A percentile compares a stretch with the other conserved stretches of the same genome.
phyloP scores from a whole-genome alignment of 1,140 invertebrate species.

The Pachyrhynchus sulphureomaculatus region DNA sequence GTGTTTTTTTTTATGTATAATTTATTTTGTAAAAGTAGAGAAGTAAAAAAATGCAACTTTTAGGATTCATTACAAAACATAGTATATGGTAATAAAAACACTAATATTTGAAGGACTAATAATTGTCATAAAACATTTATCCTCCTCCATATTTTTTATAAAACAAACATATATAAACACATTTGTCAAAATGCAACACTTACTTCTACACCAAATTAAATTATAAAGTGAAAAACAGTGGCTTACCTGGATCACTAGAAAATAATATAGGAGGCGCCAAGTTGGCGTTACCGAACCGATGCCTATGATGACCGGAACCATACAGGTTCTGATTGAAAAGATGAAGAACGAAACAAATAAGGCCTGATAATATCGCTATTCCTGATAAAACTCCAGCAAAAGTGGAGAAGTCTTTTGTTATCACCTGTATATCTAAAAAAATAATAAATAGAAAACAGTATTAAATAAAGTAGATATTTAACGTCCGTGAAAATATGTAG shows the following conservation, averaged over 20 bases:
- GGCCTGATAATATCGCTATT: slow-evolving; percentile 76
- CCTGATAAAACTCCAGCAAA: slow-evolving; percentile 78
- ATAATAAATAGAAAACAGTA: no score
- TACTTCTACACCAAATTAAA: background rate
- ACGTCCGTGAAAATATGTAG: no score
- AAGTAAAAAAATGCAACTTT: no score
- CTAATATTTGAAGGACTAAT: no score
- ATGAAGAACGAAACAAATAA: slow-evolving; percentile 84
- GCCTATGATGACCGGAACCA: slow-evolving; percentile 60
- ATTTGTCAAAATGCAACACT: background rate
- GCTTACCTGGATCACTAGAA: slow-evolving; percentile 75
- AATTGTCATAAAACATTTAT: background rate
- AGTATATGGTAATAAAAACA: no score
- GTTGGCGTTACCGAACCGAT: slow-evolving; percentile 74
- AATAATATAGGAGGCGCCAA: slow-evolving; percentile 79
- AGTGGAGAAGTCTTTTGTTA: slow-evolving; percentile 79
- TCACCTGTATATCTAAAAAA: slow-evolving; percentile 71
- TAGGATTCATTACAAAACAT: no score
- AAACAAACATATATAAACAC: background rate
- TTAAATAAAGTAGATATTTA: no score
- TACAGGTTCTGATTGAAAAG: slow-evolving; percentile 73
- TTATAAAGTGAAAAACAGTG: background rate
- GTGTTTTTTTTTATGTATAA: no score
- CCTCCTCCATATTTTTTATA: background rate
- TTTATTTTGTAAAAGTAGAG: no score